These are phyloP conservation scores for Monochamus saltuarius DNA, from an alignment of 1,140 invertebrate genomes.

Conservation along the genomic window DNA sequence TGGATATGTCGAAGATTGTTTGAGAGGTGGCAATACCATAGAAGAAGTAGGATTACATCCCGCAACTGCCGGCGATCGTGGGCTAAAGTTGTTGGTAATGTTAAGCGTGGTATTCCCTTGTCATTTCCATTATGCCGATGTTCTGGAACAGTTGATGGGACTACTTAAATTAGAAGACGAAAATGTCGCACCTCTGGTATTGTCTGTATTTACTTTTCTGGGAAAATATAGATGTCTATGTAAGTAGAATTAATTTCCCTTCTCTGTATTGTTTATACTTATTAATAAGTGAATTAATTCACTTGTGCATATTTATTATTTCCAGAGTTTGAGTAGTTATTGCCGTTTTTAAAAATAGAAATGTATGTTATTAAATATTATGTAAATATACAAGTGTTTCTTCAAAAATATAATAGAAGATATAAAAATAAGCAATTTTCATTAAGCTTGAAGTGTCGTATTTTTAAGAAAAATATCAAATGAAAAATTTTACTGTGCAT, in stretches of 20 bases:
- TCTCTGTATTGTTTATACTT: too few relatives aligned
- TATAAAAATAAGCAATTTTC: too few relatives aligned
- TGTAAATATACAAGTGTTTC: too few relatives aligned
- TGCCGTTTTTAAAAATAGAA: too few relatives aligned
- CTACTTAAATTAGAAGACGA: slow-evolving; percentile 81
- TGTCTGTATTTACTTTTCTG: slow-evolving; percentile 83
- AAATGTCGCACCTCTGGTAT: slow-evolving; percentile 75
- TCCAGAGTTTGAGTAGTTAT: too few relatives aligned
- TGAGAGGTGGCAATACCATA: slow-evolving; percentile 66
- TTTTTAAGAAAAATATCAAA: too few relatives aligned
- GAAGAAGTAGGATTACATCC: slow-evolving; percentile 77
- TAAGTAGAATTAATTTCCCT: slow-evolving; percentile 55
- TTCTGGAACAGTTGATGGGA: slow-evolving; percentile 76
- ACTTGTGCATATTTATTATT: too few relatives aligned
- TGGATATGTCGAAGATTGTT: slow-evolving; percentile 68
- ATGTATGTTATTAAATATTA: too few relatives aligned
- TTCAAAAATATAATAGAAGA: too few relatives aligned
- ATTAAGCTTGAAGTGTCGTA: too few relatives aligned
- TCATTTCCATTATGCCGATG: slow-evolving; percentile 86
- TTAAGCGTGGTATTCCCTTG: slow-evolving; percentile 89
- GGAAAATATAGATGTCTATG: slow-evolving; percentile 82
- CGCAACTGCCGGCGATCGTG: slow-evolving; percentile 78
- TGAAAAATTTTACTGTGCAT: too few relatives aligned
- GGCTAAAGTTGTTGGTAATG: slow-evolving; percentile 77
- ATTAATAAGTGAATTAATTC: too few relatives aligned